These are phyloP conservation scores for Thunnus thynnus DNA, from an alignment of 2,113 vertebrate species.

Conservation along the genomic window DNA sequence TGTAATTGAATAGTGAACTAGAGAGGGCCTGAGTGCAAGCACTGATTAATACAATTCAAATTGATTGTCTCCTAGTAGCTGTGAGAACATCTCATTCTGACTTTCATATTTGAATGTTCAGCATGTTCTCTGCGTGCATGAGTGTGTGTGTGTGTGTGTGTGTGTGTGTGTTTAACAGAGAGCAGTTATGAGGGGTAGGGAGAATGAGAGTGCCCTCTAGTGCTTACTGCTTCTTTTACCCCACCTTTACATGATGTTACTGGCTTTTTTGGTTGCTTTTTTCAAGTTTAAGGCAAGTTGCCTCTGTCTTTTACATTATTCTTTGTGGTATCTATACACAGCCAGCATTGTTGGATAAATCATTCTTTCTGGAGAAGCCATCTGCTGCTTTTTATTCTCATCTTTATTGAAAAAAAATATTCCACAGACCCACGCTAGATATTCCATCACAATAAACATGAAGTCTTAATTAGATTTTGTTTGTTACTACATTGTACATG, in stretches of 20 bases:
- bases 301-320: not conserved
- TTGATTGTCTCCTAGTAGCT: slow-evolving; percentile 79
- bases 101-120: slow-evolving; percentile 79
- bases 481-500: not conserved
- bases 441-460: slow-evolving; percentile 18
- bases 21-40: slow-evolving; percentile 77
- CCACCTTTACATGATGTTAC: slow-evolving; percentile 6
- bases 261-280: not conserved
- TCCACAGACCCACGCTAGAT: not conserved
- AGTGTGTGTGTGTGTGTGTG: slow-evolving; percentile 20
- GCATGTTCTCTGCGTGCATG: slow-evolving; percentile 59
- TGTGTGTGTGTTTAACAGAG: slow-evolving; percentile 8
- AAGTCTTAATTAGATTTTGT: slow-evolving; percentile 25
- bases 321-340: not conserved
- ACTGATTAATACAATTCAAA: slow-evolving; percentile 83
- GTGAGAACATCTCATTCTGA: slow-evolving; percentile 79
- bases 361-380: slow-evolving; percentile 1
- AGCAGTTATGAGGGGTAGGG: slow-evolving; percentile 53
- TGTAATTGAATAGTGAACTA: slow-evolving; percentile 83
- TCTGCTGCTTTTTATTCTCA: slow-evolving; percentile 14
- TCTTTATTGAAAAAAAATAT: not conserved
- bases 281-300: not conserved
- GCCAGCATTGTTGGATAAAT: not conserved
- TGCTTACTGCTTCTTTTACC: slow-evolving; percentile 68
- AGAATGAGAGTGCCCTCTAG: slow-evolving; percentile 82